Evolutionary conservation across 2,113 vertebrate species (phyloP).

Genomic region (Daphoenositta chrysoptera): DNA sequence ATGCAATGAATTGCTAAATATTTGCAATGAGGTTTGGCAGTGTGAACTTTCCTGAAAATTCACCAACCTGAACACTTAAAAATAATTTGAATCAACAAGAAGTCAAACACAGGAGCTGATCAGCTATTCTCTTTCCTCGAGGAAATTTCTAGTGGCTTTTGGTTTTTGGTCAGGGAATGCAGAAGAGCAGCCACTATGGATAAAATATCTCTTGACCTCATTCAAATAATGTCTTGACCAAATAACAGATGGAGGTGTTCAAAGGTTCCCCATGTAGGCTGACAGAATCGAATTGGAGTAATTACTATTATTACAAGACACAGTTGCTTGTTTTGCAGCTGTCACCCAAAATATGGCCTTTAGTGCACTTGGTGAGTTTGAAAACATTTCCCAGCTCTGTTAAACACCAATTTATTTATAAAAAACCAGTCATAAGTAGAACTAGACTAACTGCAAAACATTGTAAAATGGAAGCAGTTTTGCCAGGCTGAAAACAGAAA

Average conservation of each 20-base stretch:
- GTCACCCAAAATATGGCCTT: neutral
- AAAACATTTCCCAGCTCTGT: neutral
- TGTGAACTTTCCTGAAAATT: neutral
- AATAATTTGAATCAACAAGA: neutral
- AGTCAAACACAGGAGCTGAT: neutral
- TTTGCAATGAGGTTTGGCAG: neutral
- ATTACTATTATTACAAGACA: neutral
- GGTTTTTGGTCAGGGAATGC: neutral
- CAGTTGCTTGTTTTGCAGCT: neutral
- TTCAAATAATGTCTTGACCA: neutral
- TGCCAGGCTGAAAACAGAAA: neutral
- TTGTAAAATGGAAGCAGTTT: neutral
- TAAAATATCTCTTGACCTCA: neutral
- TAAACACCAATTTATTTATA: neutral
- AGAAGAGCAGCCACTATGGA: neutral
- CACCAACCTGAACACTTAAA: neutral
- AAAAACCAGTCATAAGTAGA: conserved; percentile 16
- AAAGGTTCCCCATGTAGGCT: neutral
- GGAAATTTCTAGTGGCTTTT: neutral
- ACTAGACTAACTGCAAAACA: neutral
- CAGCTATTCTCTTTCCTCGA: neutral
- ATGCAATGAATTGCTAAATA: conserved; percentile 27
- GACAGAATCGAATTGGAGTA: neutral
- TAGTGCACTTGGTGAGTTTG: neutral
- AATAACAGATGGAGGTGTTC: neutral